Conservation (phyloP, 23 tunicate species). For the Trididemnum nubilum region DNA sequence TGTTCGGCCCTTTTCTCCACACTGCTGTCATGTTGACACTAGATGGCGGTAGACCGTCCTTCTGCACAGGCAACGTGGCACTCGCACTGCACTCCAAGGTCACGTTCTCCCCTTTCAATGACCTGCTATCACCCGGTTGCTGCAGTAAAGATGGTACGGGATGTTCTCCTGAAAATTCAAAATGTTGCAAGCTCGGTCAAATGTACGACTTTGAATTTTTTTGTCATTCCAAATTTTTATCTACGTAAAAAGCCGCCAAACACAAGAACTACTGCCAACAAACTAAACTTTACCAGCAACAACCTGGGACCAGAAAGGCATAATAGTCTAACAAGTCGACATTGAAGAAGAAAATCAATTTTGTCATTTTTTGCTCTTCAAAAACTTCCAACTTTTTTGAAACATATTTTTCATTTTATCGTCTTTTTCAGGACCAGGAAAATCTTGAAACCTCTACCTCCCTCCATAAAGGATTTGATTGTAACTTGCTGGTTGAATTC, state of each 20-base stretch:
- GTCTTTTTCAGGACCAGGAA: too few species aligned
- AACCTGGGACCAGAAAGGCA: background rate
- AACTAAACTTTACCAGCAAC: background rate
- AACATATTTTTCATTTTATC: too few species aligned
- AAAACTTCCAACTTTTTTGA: too few species aligned
- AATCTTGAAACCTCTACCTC: too few species aligned
- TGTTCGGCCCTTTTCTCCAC: constrained; percentile 53
- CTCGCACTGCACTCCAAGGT: constrained; percentile 87
- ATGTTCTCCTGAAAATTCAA: constrained; percentile 69
- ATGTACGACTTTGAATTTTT: background rate
- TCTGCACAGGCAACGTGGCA: constrained; percentile 46
- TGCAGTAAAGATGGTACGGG: constrained; percentile 73
- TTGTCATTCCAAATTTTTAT: background rate
- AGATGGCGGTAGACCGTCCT: background rate
- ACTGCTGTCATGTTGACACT: constrained; percentile 53
- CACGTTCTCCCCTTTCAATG: constrained; percentile 72
- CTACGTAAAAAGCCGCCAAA: background rate
- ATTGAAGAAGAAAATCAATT: too few species aligned
- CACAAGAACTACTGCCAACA: background rate
- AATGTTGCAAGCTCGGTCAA: background rate
- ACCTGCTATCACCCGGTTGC: constrained; percentile 43
- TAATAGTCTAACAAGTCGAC: too few species aligned
- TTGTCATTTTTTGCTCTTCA: too few species aligned
- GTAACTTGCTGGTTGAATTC: too few species aligned
- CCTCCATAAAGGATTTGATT: too few species aligned